Percentiles rank a stretch among this genome's conserved stretches.
Conservation (phyloP, 1,140 invertebrate species). For the Atta texana region DNA sequence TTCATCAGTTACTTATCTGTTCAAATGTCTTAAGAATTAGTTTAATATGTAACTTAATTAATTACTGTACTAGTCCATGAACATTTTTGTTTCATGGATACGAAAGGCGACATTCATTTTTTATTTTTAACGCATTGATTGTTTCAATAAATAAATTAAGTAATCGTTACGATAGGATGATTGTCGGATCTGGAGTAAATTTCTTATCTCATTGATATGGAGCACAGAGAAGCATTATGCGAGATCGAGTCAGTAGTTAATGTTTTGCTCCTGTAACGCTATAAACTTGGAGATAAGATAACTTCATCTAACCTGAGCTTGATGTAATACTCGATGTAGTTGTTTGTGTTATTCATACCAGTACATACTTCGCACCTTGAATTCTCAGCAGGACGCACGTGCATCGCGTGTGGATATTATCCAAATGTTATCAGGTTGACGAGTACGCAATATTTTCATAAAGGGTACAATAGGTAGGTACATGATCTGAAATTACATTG, state of each 20-base stretch:
- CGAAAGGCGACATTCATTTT: neutral
- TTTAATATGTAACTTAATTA: neutral
- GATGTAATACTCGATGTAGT: slow-evolving; percentile 38
- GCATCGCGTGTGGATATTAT: neutral
- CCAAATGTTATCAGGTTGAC: slow-evolving; percentile 18
- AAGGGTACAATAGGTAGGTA: neutral
- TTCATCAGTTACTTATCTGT: no score
- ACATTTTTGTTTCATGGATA: neutral
- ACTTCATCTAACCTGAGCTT: slow-evolving; percentile 26
- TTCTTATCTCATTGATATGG: slow-evolving; percentile 15
- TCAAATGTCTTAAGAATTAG: neutral
- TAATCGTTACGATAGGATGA: neutral
- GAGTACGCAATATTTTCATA: slow-evolving; percentile 18
- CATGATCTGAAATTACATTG: slow-evolving; percentile 25
- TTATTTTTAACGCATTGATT: neutral
- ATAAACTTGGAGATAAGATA: slow-evolving; percentile 51
- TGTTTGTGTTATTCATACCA: slow-evolving; percentile 30
- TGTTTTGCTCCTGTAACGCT: slow-evolving; percentile 26
- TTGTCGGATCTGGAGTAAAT: neutral
- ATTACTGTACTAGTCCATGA: neutral
- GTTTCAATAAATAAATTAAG: neutral
- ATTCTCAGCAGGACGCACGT: slow-evolving; percentile 9
- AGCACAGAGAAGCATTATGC: neutral
- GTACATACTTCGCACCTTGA: neutral
- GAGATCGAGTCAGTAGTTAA: no score